Evolutionary conservation across 2,797 vertebrate genomes (phyloP).

Genomic region (Pipistrellus kuhlii): DNA sequence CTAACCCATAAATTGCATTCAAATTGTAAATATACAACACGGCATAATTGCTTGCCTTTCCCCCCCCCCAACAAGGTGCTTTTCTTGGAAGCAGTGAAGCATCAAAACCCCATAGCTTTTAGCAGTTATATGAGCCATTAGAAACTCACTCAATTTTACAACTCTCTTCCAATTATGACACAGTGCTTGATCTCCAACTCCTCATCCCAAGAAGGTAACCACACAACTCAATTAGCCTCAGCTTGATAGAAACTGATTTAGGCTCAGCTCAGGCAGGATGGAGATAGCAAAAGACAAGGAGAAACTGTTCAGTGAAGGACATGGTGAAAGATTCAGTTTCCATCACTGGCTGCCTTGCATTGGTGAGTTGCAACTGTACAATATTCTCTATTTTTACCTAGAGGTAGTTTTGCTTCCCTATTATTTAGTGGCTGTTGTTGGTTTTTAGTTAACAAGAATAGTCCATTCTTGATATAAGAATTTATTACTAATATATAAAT

Average conservation of each 20-base stretch:
- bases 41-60: slow-evolving; percentile 65
- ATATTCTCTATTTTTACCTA: neutral
- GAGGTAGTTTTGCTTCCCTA: slow-evolving; percentile 18
- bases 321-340: neutral
- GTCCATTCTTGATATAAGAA: slow-evolving; percentile 25
- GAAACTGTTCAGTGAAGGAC: neutral
- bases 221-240: slow-evolving; percentile 40
- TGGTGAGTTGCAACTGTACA: neutral
- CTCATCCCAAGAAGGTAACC: slow-evolving; percentile 61
- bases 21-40: slow-evolving; percentile 70
- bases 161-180: slow-evolving; percentile 19
- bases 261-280: slow-evolving; percentile 73
- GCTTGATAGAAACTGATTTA: slow-evolving; percentile 7
- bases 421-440: neutral
- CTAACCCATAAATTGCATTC: slow-evolving; percentile 48
- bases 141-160: slow-evolving; percentile 32
- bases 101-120: slow-evolving; percentile 21
- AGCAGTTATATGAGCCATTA: slow-evolving; percentile 8
- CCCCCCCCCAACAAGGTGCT: slow-evolving; percentile 18
- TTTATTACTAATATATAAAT: neutral
- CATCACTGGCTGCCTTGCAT: neutral
- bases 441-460: slow-evolving; percentile 30
- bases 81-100: slow-evolving; percentile 76
- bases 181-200: slow-evolving; percentile 60
- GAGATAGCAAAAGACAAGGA: slow-evolving; percentile 41